These are phyloP conservation scores for Lithobates sylvaticus DNA, from an alignment of 2,797 vertebrate genomes.

Conservation along the genomic window DNA sequence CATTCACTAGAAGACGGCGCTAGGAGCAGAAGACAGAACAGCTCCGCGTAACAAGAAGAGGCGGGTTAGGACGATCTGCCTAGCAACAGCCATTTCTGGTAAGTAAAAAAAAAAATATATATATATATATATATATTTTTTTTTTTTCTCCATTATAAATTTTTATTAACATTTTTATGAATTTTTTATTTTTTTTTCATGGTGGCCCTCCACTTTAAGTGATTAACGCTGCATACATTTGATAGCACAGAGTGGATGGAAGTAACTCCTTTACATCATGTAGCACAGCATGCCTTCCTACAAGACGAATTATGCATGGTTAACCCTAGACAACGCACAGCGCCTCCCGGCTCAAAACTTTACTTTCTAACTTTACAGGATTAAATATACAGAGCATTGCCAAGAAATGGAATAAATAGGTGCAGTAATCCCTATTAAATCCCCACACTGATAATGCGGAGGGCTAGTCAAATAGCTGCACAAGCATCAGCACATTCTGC, in stretches of 20 bases:
- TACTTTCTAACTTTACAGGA: neutral
- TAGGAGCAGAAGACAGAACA: no score
- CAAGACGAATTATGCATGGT: neutral
- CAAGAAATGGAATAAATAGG: constrained; percentile 2
- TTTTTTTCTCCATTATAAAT: no score
- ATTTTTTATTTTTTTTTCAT: no score
- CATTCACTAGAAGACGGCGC: no score
- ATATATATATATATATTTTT: no score
- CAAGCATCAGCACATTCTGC: neutral
- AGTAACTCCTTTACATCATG: neutral
- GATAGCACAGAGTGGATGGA: neutral
- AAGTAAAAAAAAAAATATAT: no score
- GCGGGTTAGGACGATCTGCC: no score
- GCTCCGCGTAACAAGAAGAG: no score
- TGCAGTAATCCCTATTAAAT: neutral
- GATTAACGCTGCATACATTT: neutral
- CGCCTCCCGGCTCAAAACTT: neutral
- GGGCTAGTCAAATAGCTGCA: constrained; percentile 16
- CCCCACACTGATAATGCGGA: constrained; percentile 8
- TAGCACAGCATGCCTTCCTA: neutral
- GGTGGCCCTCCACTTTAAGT: no score
- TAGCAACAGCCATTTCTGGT: no score
- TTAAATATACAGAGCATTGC: constrained; percentile 19
- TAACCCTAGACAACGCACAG: neutral
- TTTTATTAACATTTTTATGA: no score